Conservation (phyloP, 1,140 invertebrate species). For the Caenorhabditis brenneri region DNA sequence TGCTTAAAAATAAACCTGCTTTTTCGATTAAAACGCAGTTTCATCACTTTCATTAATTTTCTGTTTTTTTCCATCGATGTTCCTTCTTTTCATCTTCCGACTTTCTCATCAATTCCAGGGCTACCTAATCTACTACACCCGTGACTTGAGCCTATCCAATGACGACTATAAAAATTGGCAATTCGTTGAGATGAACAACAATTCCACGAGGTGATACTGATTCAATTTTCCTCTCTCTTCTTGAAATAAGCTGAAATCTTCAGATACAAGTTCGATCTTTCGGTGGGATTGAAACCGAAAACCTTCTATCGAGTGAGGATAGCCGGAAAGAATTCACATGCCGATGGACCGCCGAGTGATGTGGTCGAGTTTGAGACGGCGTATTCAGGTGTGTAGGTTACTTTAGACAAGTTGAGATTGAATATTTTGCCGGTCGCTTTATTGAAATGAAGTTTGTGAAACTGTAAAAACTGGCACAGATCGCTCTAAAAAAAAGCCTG, state of each 20-base stretch:
- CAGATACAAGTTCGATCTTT: conserved; percentile 32
- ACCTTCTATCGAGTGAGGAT: conserved; percentile 37
- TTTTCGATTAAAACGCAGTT: too few relatives aligned
- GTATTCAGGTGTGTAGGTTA: neutral
- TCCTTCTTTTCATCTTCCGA: too few relatives aligned
- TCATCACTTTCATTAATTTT: too few relatives aligned
- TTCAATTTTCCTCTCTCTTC: neutral
- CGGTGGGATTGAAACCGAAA: conserved; percentile 40
- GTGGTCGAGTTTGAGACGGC: conserved; percentile 38
- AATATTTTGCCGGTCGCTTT: too few relatives aligned
- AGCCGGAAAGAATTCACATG: conserved; percentile 20
- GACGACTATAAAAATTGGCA: conserved; percentile 41
- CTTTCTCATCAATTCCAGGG: neutral
- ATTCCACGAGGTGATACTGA: neutral
- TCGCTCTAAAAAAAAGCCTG: too few relatives aligned
- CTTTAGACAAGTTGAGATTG: too few relatives aligned
- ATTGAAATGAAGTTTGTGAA: too few relatives aligned
- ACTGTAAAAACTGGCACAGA: too few relatives aligned
- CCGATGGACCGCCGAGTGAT: conserved; percentile 12
- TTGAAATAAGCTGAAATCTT: neutral
- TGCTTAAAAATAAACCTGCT: too few relatives aligned
- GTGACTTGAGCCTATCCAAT: conserved; percentile 40
- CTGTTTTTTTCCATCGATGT: too few relatives aligned
- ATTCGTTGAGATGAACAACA: conserved; percentile 16
- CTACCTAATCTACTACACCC: conserved; percentile 40